Evolutionary conservation across 1,140 invertebrate species (phyloP).

Genomic region (Drosophila tani): DNA sequence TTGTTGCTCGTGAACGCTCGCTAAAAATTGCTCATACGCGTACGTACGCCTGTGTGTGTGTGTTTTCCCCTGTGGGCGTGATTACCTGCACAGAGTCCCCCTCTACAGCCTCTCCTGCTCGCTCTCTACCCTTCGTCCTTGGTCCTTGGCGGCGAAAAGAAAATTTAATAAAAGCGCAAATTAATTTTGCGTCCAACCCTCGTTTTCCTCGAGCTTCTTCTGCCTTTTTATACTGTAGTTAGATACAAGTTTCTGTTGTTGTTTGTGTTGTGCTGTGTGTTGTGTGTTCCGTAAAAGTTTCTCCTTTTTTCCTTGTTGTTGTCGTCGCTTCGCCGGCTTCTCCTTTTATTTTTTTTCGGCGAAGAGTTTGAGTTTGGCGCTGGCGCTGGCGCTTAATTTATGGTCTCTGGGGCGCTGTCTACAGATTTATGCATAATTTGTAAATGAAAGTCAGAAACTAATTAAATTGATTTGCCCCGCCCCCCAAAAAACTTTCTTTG

Average conservation of each 20-base stretch:
- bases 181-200: conserved; percentile 81
- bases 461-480: conserved; percentile 76
- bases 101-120: not conserved
- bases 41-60: conserved; percentile 21
- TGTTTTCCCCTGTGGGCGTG: conserved; percentile 50
- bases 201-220: conserved; percentile 29
- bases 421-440: conserved; percentile 83
- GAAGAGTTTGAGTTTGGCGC: conserved; percentile 60
- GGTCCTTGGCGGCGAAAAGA: conserved; percentile 34
- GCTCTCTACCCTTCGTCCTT: conserved; percentile 2
- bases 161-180: conserved; percentile 83
- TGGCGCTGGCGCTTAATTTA: conserved; percentile 73
- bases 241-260: conserved; percentile 75
- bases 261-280: conserved; percentile 50
- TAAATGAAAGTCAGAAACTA: conserved; percentile 83
- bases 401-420: conserved; percentile 80
- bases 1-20: conserved; percentile 71
- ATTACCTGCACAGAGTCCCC: conserved; percentile 53
- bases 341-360: conserved; percentile 30
- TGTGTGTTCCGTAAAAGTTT: conserved; percentile 42
- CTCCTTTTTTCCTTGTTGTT: conserved; percentile 35
- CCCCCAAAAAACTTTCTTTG: conserved; percentile 33
- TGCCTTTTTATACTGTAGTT: conserved; percentile 58
- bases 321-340: conserved; percentile 9
- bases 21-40: conserved; percentile 73